A percentile compares a stretch with the other conserved stretches of the same genome.
Conservation (phyloP, 2,888 invertebrate genomes). For the Drosophila rellima region DNA sequence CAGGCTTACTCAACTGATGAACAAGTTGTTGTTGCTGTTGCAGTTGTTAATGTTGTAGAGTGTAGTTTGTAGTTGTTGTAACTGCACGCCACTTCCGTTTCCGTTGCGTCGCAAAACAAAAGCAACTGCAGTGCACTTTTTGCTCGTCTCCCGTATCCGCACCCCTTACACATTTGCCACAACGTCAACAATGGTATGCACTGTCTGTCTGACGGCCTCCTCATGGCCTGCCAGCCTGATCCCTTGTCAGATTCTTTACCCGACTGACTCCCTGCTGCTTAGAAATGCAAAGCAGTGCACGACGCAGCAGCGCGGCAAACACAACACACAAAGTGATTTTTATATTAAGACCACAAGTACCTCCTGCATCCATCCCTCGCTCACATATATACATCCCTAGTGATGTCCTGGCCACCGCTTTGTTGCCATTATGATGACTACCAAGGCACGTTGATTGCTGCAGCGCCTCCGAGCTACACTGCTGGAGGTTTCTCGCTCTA, state of each 20-base stretch:
- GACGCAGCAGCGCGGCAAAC: conserved; percentile 60
- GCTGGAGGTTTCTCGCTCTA: conserved; percentile 5
- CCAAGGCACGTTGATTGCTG: conserved; percentile 74
- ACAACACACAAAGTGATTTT: conserved; percentile 81
- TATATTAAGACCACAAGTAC: conserved; percentile 81
- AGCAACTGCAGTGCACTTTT: conserved; percentile 52
- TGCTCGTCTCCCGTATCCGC: conserved; percentile 35
- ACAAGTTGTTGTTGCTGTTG: conserved; percentile 38
- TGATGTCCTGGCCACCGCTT: conserved; percentile 57
- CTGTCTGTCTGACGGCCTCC: conserved; percentile 10
- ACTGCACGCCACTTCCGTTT: conserved; percentile 66
- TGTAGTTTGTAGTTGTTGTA: conserved; percentile 36
- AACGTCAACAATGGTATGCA: conserved; percentile 70
- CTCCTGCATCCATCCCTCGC: conserved; percentile 48
- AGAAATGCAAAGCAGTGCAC: conserved; percentile 79
- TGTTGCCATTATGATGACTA: conserved; percentile 80
- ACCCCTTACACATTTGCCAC: conserved; percentile 56
- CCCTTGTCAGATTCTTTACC: conserved; percentile 8
- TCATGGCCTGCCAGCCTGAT: conserved; percentile 9
- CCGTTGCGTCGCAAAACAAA: conserved; percentile 65
- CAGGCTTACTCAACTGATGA: conserved; percentile 51
- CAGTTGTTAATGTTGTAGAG: conserved; percentile 22
- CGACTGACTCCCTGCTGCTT: conserved; percentile 56
- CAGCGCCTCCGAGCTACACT: conserved; percentile 54
- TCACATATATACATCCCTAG: conserved; percentile 10